Evolutionary conservation across 37 sponge, comb jelly and placozoan genomes (phyloP), one percentile per base, ranked within the genome.

Genomic region (Halichondria panicea): DNA sequence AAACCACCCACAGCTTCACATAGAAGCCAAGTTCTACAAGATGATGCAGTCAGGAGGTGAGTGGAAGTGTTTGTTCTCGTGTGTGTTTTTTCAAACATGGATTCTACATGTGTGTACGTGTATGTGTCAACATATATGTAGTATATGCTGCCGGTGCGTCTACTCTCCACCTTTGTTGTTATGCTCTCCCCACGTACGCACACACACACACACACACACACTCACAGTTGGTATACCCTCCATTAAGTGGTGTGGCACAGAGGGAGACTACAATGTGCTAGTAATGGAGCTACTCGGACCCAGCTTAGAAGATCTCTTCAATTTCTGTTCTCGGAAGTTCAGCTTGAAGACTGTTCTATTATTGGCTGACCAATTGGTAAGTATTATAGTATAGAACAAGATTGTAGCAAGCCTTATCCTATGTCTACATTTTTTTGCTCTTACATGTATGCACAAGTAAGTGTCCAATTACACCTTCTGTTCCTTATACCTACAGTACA

Each of bases 11-110:
- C 99, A 99, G 72, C 94, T 99, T 41, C 94, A 96, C 81, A 92
- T 98, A 55, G 99, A 98, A 55, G 96, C 91, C 38, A 99, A 96
- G 80, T 99, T 96, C 70, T 96, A 96, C 82, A 91, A 85, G 57
- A 95, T 98, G 92, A 92, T 98, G 89, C 96, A 95, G 79, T 93
- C 97, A 30, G 99, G 99, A 82, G 97, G 99, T 98, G 40, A 53
- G 92, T 78, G 22, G 33, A 18, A 30, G 22, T 61, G 36, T 72
- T 4, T 48, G 58, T 72, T 3, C n/a, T 31, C 34, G 56, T 63
- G 54, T 45, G 22, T 31, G 57, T 4, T 4, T 27, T 44, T 4
- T 48, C 52, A 18, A 18, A 48, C 15, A 15, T 48, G 52, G 25
- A 35, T 66, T 9, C 22, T 11, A 66, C 18, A 5, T 33, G 40